Evolutionary conservation across 2,797 vertebrate species (phyloP), one percentile per base, ranked within the genome.

Genomic region (Pogonophryne albipinna): DNA sequence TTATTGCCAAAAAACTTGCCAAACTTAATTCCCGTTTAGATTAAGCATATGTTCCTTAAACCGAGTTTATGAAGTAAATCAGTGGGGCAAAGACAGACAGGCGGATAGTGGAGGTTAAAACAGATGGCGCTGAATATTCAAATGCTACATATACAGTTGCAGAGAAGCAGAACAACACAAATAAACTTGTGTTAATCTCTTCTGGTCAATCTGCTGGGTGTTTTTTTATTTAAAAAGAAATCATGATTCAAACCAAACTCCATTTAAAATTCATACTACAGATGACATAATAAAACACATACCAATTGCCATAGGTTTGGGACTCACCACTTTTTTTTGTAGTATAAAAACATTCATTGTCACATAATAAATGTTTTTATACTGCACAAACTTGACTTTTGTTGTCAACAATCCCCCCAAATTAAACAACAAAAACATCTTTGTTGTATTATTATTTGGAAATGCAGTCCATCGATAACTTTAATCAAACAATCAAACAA

Each of bases 51-150:
- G 52, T 45, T 51, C 17, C 31, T 53, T 58, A 3, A 62, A 31
- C 57, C 10, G 0, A 27, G 20, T 73, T 63, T 12, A 55, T 42
- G 20, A 58, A 80, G 63, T 60, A 19, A 31, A 6, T 74, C 23
- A 46, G 0, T 53, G 49, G 9, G 51, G 27, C 72, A 50, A 31
- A 60, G 45, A 27, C 49, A 42, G 61, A 16, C 46, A 55, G 42
- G 6, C 27, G 1, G 34, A 66, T 31, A 72, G 56, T 16, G 2
- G 55, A 66, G 66, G 52, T 76, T 66, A 76, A 66, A 65, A 45
- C 79, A 76, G 84, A 84, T 77, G 81, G 61, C 13, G 13, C 44
- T 79, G 76, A 74, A 88, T 79, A 82, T 84, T 87, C 76, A 81
- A 50, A 57, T 46, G 15, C n/a, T 50, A 19, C 23, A 23, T 23